Percentiles rank a stretch among this genome's conserved stretches.
Evolutionary conservation across 2,888 invertebrate genomes (phyloP).

Genomic region (Stratiomys singularior): DNA sequence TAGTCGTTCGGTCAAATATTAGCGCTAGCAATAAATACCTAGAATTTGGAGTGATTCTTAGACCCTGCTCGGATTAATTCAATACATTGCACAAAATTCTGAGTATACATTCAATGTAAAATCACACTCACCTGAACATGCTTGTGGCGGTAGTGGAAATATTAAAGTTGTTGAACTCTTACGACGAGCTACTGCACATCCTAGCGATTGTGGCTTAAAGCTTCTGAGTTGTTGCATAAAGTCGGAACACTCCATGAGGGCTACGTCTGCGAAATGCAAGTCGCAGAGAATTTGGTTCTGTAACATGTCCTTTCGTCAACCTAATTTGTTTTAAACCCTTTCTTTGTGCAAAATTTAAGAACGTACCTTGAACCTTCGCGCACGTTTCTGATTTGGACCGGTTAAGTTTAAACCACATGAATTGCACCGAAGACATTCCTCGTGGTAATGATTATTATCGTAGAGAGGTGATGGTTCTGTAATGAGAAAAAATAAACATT

Average conservation of each 20-base stretch:
- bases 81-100: no score
- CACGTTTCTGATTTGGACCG: slow-evolving; percentile 84
- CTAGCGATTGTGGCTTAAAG: slow-evolving; percentile 95
- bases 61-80: no score
- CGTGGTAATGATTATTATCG: slow-evolving; percentile 96
- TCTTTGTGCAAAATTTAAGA: neutral
- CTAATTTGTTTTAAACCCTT: neutral
- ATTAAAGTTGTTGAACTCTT: slow-evolving; percentile 94
- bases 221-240: slow-evolving; percentile 96
- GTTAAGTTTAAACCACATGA: slow-evolving; percentile 93
- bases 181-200: slow-evolving; percentile 92
- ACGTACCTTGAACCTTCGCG: slow-evolving; percentile 71
- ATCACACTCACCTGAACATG: slow-evolving; percentile 83
- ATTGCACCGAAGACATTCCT: slow-evolving; percentile 97
- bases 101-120: no score
- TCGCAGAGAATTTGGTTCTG: slow-evolving; percentile 94
- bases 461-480: slow-evolving; percentile 90
- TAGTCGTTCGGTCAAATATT: no score
- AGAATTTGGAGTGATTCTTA: no score
- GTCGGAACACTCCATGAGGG: slow-evolving; percentile 96
- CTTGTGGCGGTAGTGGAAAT: slow-evolving; percentile 93
- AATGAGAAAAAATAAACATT: slow-evolving; percentile 58
- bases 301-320: slow-evolving; percentile 5
- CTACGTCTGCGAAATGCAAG: slow-evolving; percentile 95
- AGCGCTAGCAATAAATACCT: no score